These are phyloP conservation scores for Orbicella faveolata DNA, from an alignment of 64 coral and sea anemone genomes.

Conservation along the genomic window DNA sequence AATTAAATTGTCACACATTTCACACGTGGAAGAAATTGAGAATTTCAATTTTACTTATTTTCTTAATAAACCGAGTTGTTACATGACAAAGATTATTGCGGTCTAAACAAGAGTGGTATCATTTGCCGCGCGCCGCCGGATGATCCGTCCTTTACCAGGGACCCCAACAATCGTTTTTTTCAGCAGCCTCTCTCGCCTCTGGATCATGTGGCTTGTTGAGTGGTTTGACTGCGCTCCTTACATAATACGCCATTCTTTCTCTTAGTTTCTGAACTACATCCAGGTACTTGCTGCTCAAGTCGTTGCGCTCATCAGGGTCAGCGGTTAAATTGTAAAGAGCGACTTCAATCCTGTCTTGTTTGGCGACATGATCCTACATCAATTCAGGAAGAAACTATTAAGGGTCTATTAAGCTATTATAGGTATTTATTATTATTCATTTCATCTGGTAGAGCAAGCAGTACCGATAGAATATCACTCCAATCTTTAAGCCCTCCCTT, in stretches of 20 bases:
- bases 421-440: too few relatives aligned
- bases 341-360: not conserved
- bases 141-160: conserved; percentile 7
- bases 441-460: too few relatives aligned
- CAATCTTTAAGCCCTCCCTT: too few relatives aligned
- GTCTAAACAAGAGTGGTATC: too few relatives aligned
- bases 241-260: conserved; percentile 41
- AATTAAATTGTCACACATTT: too few relatives aligned
- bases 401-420: too few relatives aligned
- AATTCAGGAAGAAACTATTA: not conserved
- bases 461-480: too few relatives aligned
- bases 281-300: conserved; percentile 21
- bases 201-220: conserved; percentile 16
- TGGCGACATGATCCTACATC: not conserved
- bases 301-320: conserved; percentile 57
- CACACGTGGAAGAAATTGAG: too few relatives aligned
- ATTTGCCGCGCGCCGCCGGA: too few relatives aligned
- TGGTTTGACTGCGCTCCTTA: not conserved
- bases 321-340: conserved; percentile 51
- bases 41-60: too few relatives aligned
- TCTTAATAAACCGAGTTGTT: too few relatives aligned
- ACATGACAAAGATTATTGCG: too few relatives aligned
- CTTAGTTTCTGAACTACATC: conserved; percentile 43
- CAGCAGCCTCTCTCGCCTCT: conserved; percentile 23
- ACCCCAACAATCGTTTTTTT: conserved; percentile 33